Evolutionary conservation across 2,888 invertebrate genomes (phyloP).

Genomic region (Plutella xylostella): DNA sequence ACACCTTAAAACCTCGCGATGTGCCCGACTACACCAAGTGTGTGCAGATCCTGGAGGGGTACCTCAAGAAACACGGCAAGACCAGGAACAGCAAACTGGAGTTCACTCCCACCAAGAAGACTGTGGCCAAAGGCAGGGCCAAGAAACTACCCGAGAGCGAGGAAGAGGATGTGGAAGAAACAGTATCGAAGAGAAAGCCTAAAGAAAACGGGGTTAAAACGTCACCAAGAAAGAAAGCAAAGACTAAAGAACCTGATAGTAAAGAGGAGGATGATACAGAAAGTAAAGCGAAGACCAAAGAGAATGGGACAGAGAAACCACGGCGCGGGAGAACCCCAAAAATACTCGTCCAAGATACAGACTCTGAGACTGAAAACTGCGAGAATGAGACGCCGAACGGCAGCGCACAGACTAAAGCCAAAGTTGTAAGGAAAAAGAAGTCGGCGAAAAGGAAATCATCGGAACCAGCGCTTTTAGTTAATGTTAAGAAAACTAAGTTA

Average conservation of each 20-base stretch:
- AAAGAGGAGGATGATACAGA: slow-evolving; percentile 9
- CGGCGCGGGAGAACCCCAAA: not conserved
- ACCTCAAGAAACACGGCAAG: slow-evolving; percentile 73
- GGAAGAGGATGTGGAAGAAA: slow-evolving; percentile 12
- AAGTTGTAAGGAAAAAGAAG: slow-evolving; percentile 3
- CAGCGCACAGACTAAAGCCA: slow-evolving; percentile 9
- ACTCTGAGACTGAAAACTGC: slow-evolving; percentile 24
- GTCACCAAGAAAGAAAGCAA: slow-evolving; percentile 20
- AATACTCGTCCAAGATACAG: not conserved
- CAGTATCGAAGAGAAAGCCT: slow-evolving; percentile 3
- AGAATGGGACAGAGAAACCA: slow-evolving; percentile 14
- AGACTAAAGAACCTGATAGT: slow-evolving; percentile 8
- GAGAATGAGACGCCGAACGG: slow-evolving; percentile 38
- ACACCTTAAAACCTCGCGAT: slow-evolving; percentile 76
- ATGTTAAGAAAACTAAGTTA: slow-evolving; percentile 42
- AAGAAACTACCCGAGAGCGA: slow-evolving; percentile 8
- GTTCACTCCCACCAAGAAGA: slow-evolving; percentile 50
- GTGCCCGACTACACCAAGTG: slow-evolving; percentile 81
- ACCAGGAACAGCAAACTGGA: slow-evolving; percentile 69
- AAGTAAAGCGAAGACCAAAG: slow-evolving; percentile 16
- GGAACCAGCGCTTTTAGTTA: slow-evolving; percentile 38
- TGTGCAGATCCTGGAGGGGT: slow-evolving; percentile 72
- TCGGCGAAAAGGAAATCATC: slow-evolving; percentile 39
- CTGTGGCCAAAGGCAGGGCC: slow-evolving; percentile 12
- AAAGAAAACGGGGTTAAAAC: slow-evolving; percentile 16